Base-by-base conservation (phyloP, 2,888 invertebrate genomes). In the Camponotus fellah region DNA sequence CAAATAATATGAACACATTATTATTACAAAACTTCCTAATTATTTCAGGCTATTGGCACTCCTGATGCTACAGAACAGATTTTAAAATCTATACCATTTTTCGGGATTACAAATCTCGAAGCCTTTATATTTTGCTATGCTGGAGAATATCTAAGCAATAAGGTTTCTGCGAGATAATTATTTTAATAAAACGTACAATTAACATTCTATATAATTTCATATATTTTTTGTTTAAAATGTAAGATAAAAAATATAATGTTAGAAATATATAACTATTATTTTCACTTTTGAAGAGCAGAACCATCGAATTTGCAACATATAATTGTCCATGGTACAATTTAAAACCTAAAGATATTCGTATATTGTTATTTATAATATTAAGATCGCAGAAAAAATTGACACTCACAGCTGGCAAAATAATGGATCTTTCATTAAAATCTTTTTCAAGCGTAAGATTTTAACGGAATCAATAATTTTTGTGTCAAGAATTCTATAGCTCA, bases 361-460 rank as follows among this genome's bases (percentile, higher is more conserved):
- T 81, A 49, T 32, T 90, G 14, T 62, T 88, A 60, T 37, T 85
- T 34, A 53, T 90, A 9, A 85, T 89, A 37, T 43, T 88, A n/a
- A 85, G 83, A 72, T 86, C 90, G 56, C 90, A 90, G 56, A 88
- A 76, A 32, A 83, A 84, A 40, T 53, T 89, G 1, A 72, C 81
- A 2, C 72, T 89, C 8, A 87, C 88, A 0, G 82, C 66, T 8
- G 89, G 88, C 53, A 89, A 87, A n/a, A 85, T 90, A 21, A 66
- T 79, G 40, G 82, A 72, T 2, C 76, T 88, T n/a, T 89, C 87
- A 3, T 66, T 88, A 46, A 34, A 82, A 46, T 64, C 76, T 5
- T 90, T 90, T 21, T 62, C 84, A 14, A 9, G n/a, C 6, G 88
- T 90, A 82, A 87, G 84, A 58, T 76, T 49, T 53, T 12, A 49